A percentile compares a stretch with the other conserved stretches of the same genome.
Conservation (phyloP, 2,888 invertebrate species). For the Drosophila picticornis region DNA sequence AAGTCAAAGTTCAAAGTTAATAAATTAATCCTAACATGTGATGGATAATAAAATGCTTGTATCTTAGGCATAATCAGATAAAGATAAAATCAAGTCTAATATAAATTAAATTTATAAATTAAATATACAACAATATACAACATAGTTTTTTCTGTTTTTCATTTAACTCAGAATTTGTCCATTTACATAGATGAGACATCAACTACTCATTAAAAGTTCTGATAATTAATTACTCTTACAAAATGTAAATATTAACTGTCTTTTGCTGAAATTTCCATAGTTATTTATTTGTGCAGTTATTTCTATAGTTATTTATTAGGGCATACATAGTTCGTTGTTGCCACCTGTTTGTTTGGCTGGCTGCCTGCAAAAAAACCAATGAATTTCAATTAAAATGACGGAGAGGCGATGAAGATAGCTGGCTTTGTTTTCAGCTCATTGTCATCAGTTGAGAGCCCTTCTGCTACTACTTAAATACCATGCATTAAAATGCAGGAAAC, state of each 20-base stretch:
- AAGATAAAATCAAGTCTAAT: not conserved
- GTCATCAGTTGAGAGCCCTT: slow-evolving; percentile 21
- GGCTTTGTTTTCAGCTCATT: slow-evolving; percentile 45
- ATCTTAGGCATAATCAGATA: too few species aligned
- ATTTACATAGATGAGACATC: too few species aligned
- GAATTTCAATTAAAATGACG: slow-evolving; percentile 66
- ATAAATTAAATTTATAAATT: not conserved
- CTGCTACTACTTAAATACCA: slow-evolving; percentile 2
- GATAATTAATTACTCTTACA: too few species aligned
- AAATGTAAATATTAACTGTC: too few species aligned
- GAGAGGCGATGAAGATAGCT: slow-evolving; percentile 35
- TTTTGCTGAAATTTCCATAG: not conserved
- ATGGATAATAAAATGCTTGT: too few species aligned
- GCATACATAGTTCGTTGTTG: slow-evolving; percentile 32
- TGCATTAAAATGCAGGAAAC: not conserved
- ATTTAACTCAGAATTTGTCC: not conserved
- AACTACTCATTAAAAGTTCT: too few species aligned
- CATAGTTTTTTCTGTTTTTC: not conserved
- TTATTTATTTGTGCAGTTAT: not conserved
- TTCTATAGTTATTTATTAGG: not conserved
- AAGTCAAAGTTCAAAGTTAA: not conserved
- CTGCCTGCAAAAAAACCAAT: slow-evolving; percentile 45
- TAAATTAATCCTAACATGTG: not conserved
- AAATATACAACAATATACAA: not conserved
- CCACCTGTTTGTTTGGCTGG: slow-evolving; percentile 29